Evolutionary conservation across 2,888 invertebrate species (phyloP), one percentile per base, ranked within the genome.

Genomic region (Polietes domitor): DNA sequence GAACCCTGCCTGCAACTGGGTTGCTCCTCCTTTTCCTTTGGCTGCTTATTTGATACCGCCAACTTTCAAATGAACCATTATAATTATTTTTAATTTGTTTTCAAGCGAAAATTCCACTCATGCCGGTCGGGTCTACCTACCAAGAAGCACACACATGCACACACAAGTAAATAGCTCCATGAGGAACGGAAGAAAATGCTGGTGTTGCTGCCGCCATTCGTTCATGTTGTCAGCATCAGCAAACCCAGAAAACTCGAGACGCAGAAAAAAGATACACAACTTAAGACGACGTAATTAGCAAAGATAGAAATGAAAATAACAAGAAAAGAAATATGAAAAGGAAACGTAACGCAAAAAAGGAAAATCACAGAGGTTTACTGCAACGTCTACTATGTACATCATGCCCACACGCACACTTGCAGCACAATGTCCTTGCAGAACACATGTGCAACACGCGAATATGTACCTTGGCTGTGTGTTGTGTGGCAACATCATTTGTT

Each of bases 281-380:
- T 75, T 79, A 37, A 58, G 47, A 72, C 75, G 76, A 76, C 63
- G 78, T 79, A 82, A 82, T 82, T 82, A 79, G 82, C 78, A 82
- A 41, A 65, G 26, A 53, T 53, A 75, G 65, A 76, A 75, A 17
- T 41, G 19, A 37, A 41, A 37, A 61, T 12, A 17, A 6, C 32
- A 32, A 61, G n/a, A 32, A 17, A 7, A 58, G 58, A 24, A 58
- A 5, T 9, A 5, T 77, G 37, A 19, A 53, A 15, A 21, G 6
- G 68, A 77, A 26, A n/a, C n/a, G 47, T 2, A n/a, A n/a, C n/a
- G n/a, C n/a, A n/a, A n/a, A n/a, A 17, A 5, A 10, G 5, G 7
- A 53, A 53, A 19, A 53, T 9, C 53, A 7, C 21, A 1, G 21
- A 53, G 21, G 21, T 53, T 53, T 53, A 53, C 10, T 21, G 19